A percentile compares a stretch with the other conserved stretches of the same genome.
phyloP scores from a whole-genome alignment of 2,797 vertebrate species.

The Melanotaenia trifasciata region DNA sequence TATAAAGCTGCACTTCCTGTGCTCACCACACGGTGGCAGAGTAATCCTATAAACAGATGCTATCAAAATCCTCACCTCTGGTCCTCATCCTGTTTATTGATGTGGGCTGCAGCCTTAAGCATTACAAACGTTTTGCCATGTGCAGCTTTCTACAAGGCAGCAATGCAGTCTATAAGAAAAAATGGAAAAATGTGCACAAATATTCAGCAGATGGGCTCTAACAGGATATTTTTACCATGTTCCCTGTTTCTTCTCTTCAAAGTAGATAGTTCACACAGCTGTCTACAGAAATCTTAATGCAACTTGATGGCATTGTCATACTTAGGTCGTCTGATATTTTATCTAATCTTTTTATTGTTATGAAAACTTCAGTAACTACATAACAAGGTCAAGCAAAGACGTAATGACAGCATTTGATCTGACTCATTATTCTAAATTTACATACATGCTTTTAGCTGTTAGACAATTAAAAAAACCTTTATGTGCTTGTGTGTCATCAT shows the following conservation, averaged over 20 bases:
- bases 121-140: neutral
- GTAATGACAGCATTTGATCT: neutral
- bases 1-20: constrained; percentile 24
- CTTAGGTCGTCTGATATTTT: neutral
- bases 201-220: constrained; percentile 32
- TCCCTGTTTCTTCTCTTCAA: constrained; percentile 38
- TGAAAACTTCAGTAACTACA: constrained; percentile 4
- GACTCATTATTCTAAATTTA: neutral
- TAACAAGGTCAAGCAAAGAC: neutral
- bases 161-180: neutral
- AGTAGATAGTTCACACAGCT: constrained; percentile 67
- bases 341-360: too few species aligned
- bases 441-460: neutral
- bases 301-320: constrained; percentile 41
- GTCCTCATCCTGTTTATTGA: neutral
- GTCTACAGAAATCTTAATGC: constrained; percentile 42
- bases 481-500: neutral
- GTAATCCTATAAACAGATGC: constrained; percentile 64
- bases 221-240: constrained; percentile 21
- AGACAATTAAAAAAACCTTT: neutral
- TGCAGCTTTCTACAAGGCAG: neutral
- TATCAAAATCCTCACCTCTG: neutral
- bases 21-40: constrained; percentile 77
- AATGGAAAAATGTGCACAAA: constrained; percentile 6
- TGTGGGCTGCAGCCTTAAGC: neutral